phyloP scores from a whole-genome alignment of 2,113 vertebrate species.

The Alligator mississippiensis region DNA sequence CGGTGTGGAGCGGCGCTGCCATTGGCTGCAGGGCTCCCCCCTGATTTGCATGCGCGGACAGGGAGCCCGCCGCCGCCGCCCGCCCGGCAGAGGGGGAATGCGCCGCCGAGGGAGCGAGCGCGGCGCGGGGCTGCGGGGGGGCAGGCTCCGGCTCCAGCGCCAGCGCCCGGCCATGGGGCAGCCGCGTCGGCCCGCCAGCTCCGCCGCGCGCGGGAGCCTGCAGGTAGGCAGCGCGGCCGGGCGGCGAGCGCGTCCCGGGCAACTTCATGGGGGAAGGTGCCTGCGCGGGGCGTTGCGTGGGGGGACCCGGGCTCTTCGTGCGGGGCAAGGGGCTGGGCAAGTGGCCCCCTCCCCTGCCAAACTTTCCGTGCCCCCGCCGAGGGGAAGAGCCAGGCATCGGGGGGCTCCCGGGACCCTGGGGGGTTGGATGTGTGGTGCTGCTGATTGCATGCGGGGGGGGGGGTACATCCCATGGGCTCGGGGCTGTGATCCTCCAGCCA shows the following conservation, averaged over 20 bases:
- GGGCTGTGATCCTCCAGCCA: neutral
- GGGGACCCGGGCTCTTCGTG: neutral
- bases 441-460: too few relatives aligned
- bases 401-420: neutral
- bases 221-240: constrained; percentile 71
- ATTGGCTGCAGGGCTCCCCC: too few relatives aligned
- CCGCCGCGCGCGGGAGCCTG: constrained; percentile 46
- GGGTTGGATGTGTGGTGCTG: neutral
- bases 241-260: neutral
- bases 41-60: too few relatives aligned
- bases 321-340: too few relatives aligned
- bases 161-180: constrained; percentile 78
- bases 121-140: constrained; percentile 58
- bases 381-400: neutral
- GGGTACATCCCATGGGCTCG: too few relatives aligned
- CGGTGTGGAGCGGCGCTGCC: neutral
- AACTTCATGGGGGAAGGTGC: neutral
- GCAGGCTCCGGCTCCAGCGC: constrained; percentile 62
- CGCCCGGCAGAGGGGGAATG: constrained; percentile 47
- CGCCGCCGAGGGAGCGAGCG: constrained; percentile 58
- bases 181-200: constrained; percentile 55
- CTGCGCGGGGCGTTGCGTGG: too few relatives aligned
- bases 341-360: neutral
- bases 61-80: neutral
- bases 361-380: neutral